Conservation (phyloP, 1,140 invertebrate genomes). For the Phymorhynchus buccinoides region DNA sequence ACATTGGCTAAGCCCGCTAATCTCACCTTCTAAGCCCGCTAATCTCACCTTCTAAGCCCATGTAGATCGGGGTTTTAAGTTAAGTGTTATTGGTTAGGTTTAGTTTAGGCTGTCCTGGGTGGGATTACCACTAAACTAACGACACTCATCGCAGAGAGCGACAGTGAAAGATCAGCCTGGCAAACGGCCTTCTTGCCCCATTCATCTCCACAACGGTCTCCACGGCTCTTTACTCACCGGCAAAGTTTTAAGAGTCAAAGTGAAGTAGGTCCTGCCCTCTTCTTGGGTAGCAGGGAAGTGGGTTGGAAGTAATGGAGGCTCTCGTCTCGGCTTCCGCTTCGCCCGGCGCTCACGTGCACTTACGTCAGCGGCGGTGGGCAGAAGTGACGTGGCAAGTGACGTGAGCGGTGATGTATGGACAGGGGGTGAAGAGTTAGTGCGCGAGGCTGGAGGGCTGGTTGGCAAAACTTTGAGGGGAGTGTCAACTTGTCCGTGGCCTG, state of each 20-base stretch:
- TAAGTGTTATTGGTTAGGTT: no score
- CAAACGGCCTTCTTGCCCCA: background rate
- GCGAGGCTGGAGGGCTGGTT: no score
- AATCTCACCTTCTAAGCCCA: no score
- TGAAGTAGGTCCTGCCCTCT: no score
- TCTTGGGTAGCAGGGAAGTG: no score
- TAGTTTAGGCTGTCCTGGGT: no score
- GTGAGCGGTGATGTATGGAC: conserved; percentile 25
- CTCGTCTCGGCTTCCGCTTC: background rate
- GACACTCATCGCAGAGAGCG: background rate
- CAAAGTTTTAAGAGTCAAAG: no score
- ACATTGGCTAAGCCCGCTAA: no score
- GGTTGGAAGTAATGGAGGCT: no score
- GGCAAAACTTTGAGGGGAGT: background rate
- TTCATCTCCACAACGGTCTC: background rate
- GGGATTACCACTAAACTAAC: background rate
- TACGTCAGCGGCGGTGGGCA: conserved; percentile 19
- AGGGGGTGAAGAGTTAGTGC: background rate
- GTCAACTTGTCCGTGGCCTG: background rate
- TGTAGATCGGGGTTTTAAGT: no score
- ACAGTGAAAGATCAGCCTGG: background rate
- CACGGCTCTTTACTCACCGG: background rate
- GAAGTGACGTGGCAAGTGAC: conserved; percentile 31
- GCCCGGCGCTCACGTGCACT: background rate
- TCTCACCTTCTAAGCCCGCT: no score